Base-by-base conservation (phyloP, 2,797 vertebrate species). In the Melanotaenia trifasciata region DNA sequence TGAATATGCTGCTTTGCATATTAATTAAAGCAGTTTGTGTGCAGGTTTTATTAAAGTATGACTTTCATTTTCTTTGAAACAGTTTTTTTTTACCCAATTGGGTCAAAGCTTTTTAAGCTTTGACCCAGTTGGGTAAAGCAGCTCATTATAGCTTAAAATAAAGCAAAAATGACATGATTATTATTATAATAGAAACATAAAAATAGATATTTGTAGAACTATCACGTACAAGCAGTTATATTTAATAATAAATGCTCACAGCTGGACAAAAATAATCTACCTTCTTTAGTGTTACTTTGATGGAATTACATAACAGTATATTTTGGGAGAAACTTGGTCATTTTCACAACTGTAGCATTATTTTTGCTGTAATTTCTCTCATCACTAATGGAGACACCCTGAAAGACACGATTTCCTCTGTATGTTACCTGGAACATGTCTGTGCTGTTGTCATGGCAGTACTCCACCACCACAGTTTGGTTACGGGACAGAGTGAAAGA, bases 391-490 rank as follows among this genome's bases (percentile, higher is more conserved):
- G 18, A 28, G 36, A 35, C 28, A 0, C 12, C 1, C 0, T 61
- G 4, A 64, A 14, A 35, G 20, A 35, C 4, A 9, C 62, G 53
- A 67, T 12, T 13, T 24, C 26, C 56, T 60, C 6, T 26, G 20
- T 11, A 1, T 56, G 1, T 93, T 95, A 98, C 98, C 97, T 99
- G 97, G 93, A 99, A 99, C 97, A 99, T 99, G 91, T 99, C 97
- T 3, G 96, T 99, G 67, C 97, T 96, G 87, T 96, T 96, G 84
- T 99, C 97, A 51, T 98, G 97, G 70, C 96, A 96, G 72, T 99
- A 99, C 83, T 99, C 98, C 87, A 99, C 98, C 84, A 99, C 96
- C 84, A 99, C 97, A 0, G 97, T 99, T 94, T 99, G 98, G 89
- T 95, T 98, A 71, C 98, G 95, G 81, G 98, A 99, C 61, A 99